Conservation (phyloP, 2,888 invertebrate species). For the Phragmatobia fuliginosa region DNA sequence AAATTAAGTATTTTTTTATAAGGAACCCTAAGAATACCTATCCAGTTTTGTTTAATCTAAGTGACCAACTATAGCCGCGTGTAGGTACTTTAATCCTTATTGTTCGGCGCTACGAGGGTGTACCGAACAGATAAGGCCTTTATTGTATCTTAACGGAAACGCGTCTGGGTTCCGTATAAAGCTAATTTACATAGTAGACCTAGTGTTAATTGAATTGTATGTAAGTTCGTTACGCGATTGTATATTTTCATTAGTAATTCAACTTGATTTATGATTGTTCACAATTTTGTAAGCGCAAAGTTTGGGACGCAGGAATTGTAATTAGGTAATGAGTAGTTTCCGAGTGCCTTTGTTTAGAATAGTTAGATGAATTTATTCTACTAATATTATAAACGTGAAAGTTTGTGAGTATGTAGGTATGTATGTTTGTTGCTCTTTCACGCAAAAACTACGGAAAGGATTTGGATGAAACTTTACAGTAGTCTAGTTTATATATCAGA, state of each 20-base stretch:
- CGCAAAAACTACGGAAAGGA: too few species aligned
- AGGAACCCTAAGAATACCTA: conserved; percentile 13
- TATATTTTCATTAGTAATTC: conserved; percentile 39
- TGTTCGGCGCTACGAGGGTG: conserved; percentile 60
- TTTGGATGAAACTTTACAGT: too few species aligned
- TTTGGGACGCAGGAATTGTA: neutral
- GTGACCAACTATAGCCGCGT: conserved; percentile 39
- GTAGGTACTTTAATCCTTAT: conserved; percentile 53
- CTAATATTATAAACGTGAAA: too few species aligned
- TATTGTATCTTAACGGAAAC: conserved; percentile 62
- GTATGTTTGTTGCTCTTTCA: too few species aligned
- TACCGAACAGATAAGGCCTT: conserved; percentile 58
- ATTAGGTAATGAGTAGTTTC: neutral
- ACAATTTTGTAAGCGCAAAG: conserved; percentile 13
- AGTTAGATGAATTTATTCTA: neutral
- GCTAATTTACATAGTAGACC: conserved; percentile 66
- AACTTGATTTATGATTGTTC: conserved; percentile 35
- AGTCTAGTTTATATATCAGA: too few species aligned
- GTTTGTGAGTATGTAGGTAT: too few species aligned
- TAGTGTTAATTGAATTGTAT: conserved; percentile 63
- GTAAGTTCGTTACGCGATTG: conserved; percentile 44
- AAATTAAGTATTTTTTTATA: neutral
- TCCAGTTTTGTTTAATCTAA: conserved; percentile 30
- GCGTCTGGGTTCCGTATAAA: conserved; percentile 53
- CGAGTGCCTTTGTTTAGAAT: neutral